Percentiles rank a stretch among this genome's conserved stretches.
These are phyloP conservation scores for Neuroterus valhalla DNA, from an alignment of 1,140 invertebrate genomes.

Conservation along the genomic window DNA sequence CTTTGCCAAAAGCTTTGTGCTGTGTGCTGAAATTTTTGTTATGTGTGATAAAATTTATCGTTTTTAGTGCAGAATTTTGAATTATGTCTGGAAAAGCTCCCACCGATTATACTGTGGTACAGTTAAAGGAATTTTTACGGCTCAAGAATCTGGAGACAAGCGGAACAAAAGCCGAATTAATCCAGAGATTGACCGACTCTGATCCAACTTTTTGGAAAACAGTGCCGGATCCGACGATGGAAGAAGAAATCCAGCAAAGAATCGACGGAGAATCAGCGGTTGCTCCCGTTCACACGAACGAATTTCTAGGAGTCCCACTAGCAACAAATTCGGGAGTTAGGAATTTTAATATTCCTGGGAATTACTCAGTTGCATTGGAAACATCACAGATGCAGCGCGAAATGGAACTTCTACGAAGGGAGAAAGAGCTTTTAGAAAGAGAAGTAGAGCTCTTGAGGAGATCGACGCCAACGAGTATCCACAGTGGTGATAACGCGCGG, in stretches of 20 bases:
- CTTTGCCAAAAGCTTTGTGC: neutral
- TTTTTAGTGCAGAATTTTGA: neutral
- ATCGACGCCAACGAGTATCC: too few relatives aligned
- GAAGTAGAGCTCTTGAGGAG: conserved; percentile 20
- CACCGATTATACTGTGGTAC: conserved; percentile 30
- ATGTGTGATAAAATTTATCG: neutral
- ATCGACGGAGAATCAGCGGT: neutral
- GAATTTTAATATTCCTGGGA: neutral
- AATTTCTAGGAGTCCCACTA: neutral
- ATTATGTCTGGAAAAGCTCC: neutral
- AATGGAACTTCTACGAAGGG: conserved; percentile 21
- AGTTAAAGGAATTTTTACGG: conserved; percentile 31
- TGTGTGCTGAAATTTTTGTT: neutral
- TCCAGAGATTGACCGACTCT: conserved; percentile 29
- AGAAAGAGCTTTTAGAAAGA: conserved; percentile 10
- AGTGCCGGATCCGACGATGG: neutral
- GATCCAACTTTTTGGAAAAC: conserved; percentile 29
- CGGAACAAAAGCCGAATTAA: conserved; percentile 35
- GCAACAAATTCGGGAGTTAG: neutral
- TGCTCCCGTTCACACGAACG: neutral
- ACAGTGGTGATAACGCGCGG: too few relatives aligned
- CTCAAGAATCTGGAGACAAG: neutral
- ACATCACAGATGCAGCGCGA: conserved; percentile 20
- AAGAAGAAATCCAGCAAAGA: neutral
- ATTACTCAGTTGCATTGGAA: conserved; percentile 6